Percentiles rank a stretch among this genome's conserved stretches.
These are phyloP conservation scores for Drosophila punjabiensis DNA, from an alignment of 1,140 invertebrate species.

Conservation along the genomic window DNA sequence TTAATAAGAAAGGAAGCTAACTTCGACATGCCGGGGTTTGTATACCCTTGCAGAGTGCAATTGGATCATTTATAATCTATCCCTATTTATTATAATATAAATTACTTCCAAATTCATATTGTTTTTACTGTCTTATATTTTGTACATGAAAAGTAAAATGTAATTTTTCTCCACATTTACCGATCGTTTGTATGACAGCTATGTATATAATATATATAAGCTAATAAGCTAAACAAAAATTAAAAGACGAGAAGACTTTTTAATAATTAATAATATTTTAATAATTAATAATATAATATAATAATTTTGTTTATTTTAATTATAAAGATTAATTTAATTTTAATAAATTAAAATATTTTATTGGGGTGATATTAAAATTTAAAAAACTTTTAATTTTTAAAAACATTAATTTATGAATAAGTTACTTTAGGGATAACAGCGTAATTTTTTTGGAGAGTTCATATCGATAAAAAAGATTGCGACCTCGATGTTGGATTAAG, in stretches of 20 bases:
- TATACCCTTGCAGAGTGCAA: no score
- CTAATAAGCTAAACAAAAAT: slow-evolving; percentile 88
- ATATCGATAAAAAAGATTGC: slow-evolving; percentile 87
- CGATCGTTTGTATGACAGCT: no score
- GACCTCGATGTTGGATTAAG: slow-evolving; percentile 94
- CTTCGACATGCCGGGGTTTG: no score
- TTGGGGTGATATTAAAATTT: slow-evolving; percentile 72
- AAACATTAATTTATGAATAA: slow-evolving; percentile 85
- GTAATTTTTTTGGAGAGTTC: slow-evolving; percentile 70
- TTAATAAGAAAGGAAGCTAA: no score
- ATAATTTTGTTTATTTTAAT: slow-evolving; percentile 85
- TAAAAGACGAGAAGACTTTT: slow-evolving; percentile 88
- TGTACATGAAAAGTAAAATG: no score
- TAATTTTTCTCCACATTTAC: no score
- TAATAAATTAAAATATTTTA: slow-evolving; percentile 70
- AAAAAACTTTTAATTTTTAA: slow-evolving; percentile 60
- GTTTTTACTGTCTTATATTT: no score
- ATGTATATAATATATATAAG: no score
- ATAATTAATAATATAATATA: no score
- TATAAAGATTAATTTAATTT: slow-evolving; percentile 79
- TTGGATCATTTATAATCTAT: no score
- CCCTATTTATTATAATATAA: no score
- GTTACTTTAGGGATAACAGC: slow-evolving; percentile 79
- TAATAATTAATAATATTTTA: slow-evolving; percentile 77
- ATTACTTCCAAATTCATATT: no score